phyloP scores from a whole-genome alignment of 2,797 vertebrate genomes.

The Periophthalmus magnuspinnatus region DNA sequence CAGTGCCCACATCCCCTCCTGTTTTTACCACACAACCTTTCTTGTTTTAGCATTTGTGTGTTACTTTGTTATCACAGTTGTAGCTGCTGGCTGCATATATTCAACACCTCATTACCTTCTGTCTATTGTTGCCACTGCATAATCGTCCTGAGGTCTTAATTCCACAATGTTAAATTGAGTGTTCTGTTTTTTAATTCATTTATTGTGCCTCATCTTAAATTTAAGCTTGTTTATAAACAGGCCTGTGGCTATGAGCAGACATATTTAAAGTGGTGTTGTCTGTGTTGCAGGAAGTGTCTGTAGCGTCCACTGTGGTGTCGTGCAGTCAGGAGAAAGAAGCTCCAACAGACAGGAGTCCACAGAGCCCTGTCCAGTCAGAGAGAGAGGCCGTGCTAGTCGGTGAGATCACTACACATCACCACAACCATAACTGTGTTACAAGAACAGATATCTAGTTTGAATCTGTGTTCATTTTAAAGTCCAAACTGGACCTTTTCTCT shows the following conservation, averaged over 20 bases:
- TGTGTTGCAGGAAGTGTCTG: conserved; percentile 73
- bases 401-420: conserved; percentile 62
- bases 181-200: not conserved
- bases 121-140: conserved; percentile 29
- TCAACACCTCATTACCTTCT: conserved; percentile 45
- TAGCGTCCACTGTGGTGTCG: conserved; percentile 75
- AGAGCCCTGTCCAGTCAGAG: conserved; percentile 86
- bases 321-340: conserved; percentile 88
- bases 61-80: conserved; percentile 26
- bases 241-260: not conserved
- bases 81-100: conserved; percentile 4
- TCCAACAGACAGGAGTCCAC: conserved; percentile 77
- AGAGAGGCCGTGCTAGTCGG: conserved; percentile 90
- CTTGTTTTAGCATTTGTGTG: conserved; percentile 16
- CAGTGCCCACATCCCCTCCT: conserved; percentile 26
- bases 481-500: too few species aligned
- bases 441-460: not conserved
- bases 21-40: conserved; percentile 16
- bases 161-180: conserved; percentile 19
- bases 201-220: conserved; percentile 16
- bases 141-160: conserved; percentile 39
- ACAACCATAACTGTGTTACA: not conserved
- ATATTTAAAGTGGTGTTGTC: conserved; percentile 1
- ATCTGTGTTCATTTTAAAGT: too few species aligned
- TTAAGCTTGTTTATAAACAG: conserved; percentile 30